phyloP scores from a whole-genome alignment of 2,113 vertebrate species.

The Hymenochirus boettgeri region DNA sequence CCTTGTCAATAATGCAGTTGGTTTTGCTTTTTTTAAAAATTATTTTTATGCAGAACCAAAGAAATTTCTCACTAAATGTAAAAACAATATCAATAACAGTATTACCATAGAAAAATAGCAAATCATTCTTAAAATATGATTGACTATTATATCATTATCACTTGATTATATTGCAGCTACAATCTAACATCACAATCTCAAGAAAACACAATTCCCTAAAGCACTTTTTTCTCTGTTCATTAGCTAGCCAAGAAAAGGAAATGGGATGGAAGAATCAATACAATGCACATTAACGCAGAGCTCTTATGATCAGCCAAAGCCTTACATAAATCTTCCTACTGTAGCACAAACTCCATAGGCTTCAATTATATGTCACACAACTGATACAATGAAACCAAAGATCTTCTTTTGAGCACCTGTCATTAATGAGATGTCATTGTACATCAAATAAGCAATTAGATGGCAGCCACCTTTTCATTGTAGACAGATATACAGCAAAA shows the following conservation, averaged over 20 bases:
- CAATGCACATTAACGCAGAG: slow-evolving; percentile 29
- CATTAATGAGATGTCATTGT: slow-evolving; percentile 32
- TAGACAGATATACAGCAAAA: too few relatives aligned
- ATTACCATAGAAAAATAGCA: not conserved
- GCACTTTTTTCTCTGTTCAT: slow-evolving; percentile 39
- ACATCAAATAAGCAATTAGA: slow-evolving; percentile 24
- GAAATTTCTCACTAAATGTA: not conserved
- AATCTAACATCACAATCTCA: slow-evolving; percentile 4
- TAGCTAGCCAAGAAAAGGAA: slow-evolving; percentile 37
- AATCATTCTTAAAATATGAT: slow-evolving; percentile 16
- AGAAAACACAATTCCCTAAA: slow-evolving; percentile 34
- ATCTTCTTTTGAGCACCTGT: slow-evolving; percentile 36
- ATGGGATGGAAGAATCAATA: slow-evolving; percentile 41
- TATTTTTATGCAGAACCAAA: not conserved
- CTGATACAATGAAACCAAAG: slow-evolving; percentile 32
- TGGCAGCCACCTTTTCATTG: not conserved
- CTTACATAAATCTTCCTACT: slow-evolving; percentile 24
- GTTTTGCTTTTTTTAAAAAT: too few relatives aligned
- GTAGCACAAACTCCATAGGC: slow-evolving; percentile 28
- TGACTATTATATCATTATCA: slow-evolving; percentile 25
- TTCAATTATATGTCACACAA: slow-evolving; percentile 33
- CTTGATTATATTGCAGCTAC: slow-evolving; percentile 34
- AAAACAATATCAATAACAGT: too few relatives aligned
- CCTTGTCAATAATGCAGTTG: too few relatives aligned
- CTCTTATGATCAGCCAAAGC: slow-evolving; percentile 36